A percentile compares a stretch with the other conserved stretches of the same genome.
These are phyloP conservation scores for Chloroceryle aenea DNA, from an alignment of 2,113 vertebrate species.

Conservation along the genomic window DNA sequence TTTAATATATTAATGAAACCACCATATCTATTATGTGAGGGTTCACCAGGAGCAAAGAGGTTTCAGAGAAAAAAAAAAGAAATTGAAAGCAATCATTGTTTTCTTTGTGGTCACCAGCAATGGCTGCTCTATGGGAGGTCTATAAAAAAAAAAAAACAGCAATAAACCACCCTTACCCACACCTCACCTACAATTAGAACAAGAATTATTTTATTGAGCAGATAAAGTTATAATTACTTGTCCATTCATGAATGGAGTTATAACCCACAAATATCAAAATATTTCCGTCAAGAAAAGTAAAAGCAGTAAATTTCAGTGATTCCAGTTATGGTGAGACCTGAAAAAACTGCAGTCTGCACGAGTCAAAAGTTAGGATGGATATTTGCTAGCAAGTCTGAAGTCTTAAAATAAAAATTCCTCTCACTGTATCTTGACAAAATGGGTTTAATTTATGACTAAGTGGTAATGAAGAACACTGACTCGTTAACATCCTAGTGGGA, in stretches of 20 bases:
- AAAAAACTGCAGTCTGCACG: not conserved
- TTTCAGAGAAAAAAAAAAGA: not conserved
- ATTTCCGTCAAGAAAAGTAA: not conserved
- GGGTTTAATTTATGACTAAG: not conserved
- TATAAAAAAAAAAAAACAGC: accelerated
- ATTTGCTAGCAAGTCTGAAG: not conserved
- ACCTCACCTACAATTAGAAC: not conserved
- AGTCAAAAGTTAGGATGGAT: not conserved
- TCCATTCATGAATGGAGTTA: not conserved
- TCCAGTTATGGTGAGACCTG: not conserved
- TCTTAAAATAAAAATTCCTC: not conserved
- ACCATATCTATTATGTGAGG: not conserved
- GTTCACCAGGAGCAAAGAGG: not conserved
- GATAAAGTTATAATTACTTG: not conserved
- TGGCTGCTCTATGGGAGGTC: not conserved
- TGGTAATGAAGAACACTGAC: not conserved
- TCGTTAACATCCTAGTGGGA: not conserved
- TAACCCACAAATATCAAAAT: not conserved
- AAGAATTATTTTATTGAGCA: not conserved
- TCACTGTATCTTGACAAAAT: not conserved
- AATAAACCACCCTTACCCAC: not conserved
- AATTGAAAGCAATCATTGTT: not conserved
- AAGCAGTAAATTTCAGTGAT: not conserved
- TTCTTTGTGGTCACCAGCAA: not conserved
- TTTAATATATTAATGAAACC: not conserved